A percentile compares a stretch with the other conserved stretches of the same genome.
These are phyloP conservation scores for Dilophus febrilis DNA, from an alignment of 2,888 invertebrate species.

Conservation along the genomic window DNA sequence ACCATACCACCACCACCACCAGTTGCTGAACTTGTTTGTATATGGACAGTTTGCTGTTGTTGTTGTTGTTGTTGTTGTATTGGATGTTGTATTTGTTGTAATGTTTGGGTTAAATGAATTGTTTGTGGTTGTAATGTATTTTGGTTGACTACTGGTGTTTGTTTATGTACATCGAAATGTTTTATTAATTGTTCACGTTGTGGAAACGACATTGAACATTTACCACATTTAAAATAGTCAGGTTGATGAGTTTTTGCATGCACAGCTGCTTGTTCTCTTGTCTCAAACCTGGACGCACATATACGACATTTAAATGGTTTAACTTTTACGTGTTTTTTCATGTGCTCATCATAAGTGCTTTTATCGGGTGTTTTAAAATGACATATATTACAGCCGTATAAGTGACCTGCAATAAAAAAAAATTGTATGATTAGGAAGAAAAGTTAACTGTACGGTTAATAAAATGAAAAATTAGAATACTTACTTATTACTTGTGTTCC, in stretches of 20 bases:
- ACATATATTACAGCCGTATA: slow-evolving; percentile 28
- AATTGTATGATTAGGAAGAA: background rate
- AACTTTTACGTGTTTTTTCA: slow-evolving; percentile 28
- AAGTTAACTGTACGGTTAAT: no score
- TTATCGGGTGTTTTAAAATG: slow-evolving; percentile 29
- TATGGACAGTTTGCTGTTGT: slow-evolving; percentile 4
- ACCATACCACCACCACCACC: slow-evolving; percentile 1
- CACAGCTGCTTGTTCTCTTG: slow-evolving; percentile 28
- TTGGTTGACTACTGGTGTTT: slow-evolving; percentile 9
- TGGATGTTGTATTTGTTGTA: slow-evolving; percentile 13
- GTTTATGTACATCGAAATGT: slow-evolving; percentile 28
- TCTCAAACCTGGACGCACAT: slow-evolving; percentile 30
- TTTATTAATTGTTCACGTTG: slow-evolving; percentile 27
- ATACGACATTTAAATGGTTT: slow-evolving; percentile 31
- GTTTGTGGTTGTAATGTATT: slow-evolving; percentile 11
- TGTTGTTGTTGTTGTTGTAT: slow-evolving; percentile 10
- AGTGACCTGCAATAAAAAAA: slow-evolving; percentile 10
- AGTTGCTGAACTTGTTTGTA: slow-evolving; percentile 6
- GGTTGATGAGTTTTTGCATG: slow-evolving; percentile 31
- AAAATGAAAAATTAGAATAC: no score
- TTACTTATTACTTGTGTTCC: no score
- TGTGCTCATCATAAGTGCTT: slow-evolving; percentile 26
- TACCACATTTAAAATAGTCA: slow-evolving; percentile 29
- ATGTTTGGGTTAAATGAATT: slow-evolving; percentile 13
- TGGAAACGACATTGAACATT: slow-evolving; percentile 27